A percentile compares a stretch with the other conserved stretches of the same genome.
Conservation (phyloP, 53 echinoderm and acorn worm genomes). For the Patiria pectinifera region DNA sequence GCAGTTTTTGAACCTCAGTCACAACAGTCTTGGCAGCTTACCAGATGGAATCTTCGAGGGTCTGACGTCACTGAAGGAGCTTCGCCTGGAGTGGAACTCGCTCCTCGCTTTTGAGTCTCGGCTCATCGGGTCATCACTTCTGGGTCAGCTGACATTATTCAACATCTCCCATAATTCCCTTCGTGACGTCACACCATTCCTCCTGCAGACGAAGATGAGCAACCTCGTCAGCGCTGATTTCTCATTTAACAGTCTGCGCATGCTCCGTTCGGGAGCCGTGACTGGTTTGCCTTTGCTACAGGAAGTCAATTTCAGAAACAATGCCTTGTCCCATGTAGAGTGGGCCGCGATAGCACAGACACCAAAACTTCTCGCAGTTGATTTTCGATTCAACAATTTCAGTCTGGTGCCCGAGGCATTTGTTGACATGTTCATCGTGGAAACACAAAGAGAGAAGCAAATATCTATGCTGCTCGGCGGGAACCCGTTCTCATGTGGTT, state of each 20-base stretch:
- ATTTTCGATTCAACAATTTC: conserved; percentile 64
- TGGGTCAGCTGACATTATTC: not conserved
- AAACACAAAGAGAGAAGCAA: conserved; percentile 10
- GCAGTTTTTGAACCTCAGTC: conserved; percentile 33
- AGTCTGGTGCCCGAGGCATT: conserved; percentile 35
- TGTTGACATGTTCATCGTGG: conserved; percentile 13
- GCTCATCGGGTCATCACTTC: not conserved
- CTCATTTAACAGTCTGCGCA: conserved; percentile 46
- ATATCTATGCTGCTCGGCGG: conserved; percentile 36
- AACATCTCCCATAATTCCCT: conserved; percentile 42
- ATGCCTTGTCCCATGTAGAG: conserved; percentile 59
- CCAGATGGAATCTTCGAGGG: conserved; percentile 55
- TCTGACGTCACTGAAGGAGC: conserved; percentile 42
- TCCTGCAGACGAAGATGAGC: conserved; percentile 29
- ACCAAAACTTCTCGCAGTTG: conserved; percentile 24
- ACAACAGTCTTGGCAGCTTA: conserved; percentile 42
- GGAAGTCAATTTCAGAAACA: conserved; percentile 49
- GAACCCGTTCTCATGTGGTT: conserved; percentile 68
- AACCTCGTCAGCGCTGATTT: conserved; percentile 29
- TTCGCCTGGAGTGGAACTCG: conserved; percentile 32
- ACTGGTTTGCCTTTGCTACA: conserved; percentile 23
- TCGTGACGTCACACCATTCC: conserved; percentile 31
- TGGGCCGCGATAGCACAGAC: conserved; percentile 24
- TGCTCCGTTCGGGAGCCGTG: conserved; percentile 33
- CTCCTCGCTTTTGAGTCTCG: not conserved